These are phyloP conservation scores for Raja brachyura DNA, from an alignment of 2,113 vertebrate species.

Conservation along the genomic window DNA sequence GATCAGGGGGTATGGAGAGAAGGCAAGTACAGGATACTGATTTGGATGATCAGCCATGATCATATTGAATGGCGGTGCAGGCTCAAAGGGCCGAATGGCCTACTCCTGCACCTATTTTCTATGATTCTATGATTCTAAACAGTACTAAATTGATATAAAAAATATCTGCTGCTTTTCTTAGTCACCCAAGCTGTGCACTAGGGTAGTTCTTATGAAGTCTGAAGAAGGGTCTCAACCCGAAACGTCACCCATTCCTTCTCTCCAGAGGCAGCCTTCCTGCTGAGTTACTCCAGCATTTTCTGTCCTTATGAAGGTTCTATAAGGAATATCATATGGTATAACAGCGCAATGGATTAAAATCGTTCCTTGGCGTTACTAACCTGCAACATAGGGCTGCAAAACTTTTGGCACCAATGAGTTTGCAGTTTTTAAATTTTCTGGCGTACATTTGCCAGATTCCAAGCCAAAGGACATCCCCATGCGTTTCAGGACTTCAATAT, in stretches of 20 bases:
- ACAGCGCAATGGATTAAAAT: background rate
- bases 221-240: too few species aligned
- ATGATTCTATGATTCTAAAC: too few species aligned
- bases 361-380: slow-evolving; percentile 46
- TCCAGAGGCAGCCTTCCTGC: too few species aligned
- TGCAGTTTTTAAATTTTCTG: slow-evolving; percentile 65
- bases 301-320: background rate
- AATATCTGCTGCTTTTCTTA: background rate
- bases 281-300: too few species aligned
- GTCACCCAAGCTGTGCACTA: background rate
- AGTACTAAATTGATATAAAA: background rate
- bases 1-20: too few species aligned
- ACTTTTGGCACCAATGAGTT: slow-evolving; percentile 74
- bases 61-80: too few species aligned
- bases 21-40: too few species aligned
- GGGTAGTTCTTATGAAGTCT: background rate
- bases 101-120: too few species aligned
- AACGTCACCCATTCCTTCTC: too few species aligned
- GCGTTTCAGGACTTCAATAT: slow-evolving; percentile 71
- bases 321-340: background rate
- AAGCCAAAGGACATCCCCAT: slow-evolving; percentile 78
- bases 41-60: too few species aligned
- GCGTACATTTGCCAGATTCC: slow-evolving; percentile 66
- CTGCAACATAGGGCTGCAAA: slow-evolving; percentile 70
- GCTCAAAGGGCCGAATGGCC: too few species aligned